Conservation (phyloP, 2,797 vertebrate species). For the Nasua narica region DNA sequence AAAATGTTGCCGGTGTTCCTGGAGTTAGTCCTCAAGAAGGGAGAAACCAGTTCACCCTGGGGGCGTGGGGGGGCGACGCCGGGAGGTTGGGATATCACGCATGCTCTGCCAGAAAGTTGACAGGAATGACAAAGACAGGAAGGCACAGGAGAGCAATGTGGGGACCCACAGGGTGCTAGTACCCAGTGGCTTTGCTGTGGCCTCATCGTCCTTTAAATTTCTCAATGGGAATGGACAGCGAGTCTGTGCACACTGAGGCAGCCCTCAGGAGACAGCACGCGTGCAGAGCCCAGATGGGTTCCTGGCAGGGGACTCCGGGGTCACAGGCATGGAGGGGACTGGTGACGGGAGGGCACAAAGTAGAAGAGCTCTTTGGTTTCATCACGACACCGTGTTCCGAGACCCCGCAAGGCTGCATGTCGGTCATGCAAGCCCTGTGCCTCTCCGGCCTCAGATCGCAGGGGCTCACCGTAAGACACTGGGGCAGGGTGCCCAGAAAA, state of each 20-base stretch:
- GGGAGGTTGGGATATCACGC: not conserved
- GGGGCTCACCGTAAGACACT: not conserved
- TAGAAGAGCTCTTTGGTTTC: not conserved
- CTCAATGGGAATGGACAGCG: not conserved
- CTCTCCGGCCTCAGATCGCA: not conserved
- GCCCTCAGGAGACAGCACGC: not conserved
- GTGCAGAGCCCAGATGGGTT: not conserved
- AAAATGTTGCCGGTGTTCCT: not conserved
- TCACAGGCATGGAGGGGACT: not conserved
- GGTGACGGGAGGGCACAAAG: accelerated
- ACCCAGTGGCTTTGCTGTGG: not conserved
- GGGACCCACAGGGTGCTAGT: not conserved
- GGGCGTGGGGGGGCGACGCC: not conserved
- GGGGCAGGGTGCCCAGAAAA: not conserved
- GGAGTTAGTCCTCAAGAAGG: not conserved
- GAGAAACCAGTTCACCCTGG: not conserved
- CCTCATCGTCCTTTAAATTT: not conserved
- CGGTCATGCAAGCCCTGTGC: accelerated
- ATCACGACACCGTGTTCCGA: not conserved
- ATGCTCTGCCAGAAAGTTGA: not conserved
- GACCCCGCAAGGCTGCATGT: accelerated
- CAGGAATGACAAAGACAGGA: not conserved
- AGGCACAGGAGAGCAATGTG: not conserved
- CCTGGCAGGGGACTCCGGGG: not conserved
- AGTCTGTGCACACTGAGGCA: accelerated